Evolutionary conservation across 2,113 vertebrate genomes (phyloP).

Genomic region (Bubalus kerabau): DNA sequence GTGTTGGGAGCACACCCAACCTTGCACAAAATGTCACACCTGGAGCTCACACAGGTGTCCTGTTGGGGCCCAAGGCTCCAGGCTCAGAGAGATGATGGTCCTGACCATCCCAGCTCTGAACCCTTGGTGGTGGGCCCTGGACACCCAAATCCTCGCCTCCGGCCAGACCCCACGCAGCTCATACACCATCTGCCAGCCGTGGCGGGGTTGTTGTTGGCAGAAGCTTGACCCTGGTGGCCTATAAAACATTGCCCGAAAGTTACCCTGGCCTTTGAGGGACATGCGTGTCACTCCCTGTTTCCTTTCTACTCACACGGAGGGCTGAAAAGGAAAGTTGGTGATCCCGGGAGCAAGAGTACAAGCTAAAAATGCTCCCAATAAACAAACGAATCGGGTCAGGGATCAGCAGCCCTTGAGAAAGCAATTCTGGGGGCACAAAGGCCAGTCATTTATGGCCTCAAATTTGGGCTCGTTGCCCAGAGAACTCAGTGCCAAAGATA

Average conservation of each 20-base stretch:
- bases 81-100: fast-evolving
- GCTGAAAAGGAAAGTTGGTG: neutral
- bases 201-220: fast-evolving
- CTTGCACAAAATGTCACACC: neutral
- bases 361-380: slow-evolving; percentile 38
- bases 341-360: neutral
- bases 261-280: neutral
- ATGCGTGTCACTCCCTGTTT: neutral
- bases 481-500: slow-evolving; percentile 41
- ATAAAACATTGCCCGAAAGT: slow-evolving; percentile 32
- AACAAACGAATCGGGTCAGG: neutral
- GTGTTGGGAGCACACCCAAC: fast-evolving
- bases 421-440: neutral
- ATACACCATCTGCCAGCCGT: fast-evolving
- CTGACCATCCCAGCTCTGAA: fast-evolving
- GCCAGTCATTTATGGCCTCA: slow-evolving; percentile 44
- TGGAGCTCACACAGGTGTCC: neutral
- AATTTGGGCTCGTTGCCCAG: slow-evolving; percentile 4
- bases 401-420: neutral
- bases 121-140: fast-evolving
- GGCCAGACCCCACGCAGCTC: fast-evolving
- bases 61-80: fast-evolving
- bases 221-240: neutral
- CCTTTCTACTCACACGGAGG: neutral
- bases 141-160: fast-evolving